Evolutionary conservation across 2,113 vertebrate genomes (phyloP), one percentile per base, ranked within the genome.

Genomic region (Sprattus sprattus): DNA sequence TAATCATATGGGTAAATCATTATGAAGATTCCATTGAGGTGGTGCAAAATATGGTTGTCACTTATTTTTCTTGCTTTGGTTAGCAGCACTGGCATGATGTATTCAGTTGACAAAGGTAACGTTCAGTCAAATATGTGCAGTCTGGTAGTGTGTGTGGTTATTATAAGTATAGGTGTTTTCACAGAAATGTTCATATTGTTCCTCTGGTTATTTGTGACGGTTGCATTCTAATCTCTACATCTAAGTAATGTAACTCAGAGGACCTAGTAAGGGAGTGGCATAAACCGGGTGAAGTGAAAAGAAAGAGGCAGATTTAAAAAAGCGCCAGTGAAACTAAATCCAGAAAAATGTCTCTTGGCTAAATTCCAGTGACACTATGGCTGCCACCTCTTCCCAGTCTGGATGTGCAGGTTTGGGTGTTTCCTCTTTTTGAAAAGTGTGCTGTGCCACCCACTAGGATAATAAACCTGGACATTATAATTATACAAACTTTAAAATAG

Each of bases 271-370:
- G 10, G 49, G 86, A 85, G 85, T 71, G 82, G 82, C 78, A 90
- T 81, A 75, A 87, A 88, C 85, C 87, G 64, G 22, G 54, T 54
- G 52, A 18, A 84, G 39, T 86, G 87, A 87, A 78, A 50, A 89
- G 88, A 91, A 90, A 89, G 89, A 91, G 83, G 2, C 44, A 0
- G 16, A 16, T 15, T 15, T 54, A 47, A 25, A 64, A 15, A 60
- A 44, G 25, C 54, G 2, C 81, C 89, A 84, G 85, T 93, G 94
- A 94, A 95, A 95, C 91, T 3, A 84, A 95, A 94, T 93, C 93
- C 93, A 91, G 90, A 93, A 94, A 95, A 94, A 95, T 95, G 92
- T 91, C 85, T 91, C 85, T 93, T 95, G 95, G 93, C 91, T 84
- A 0, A 80, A 46, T 87, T 93, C 93, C 94, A 93, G 87, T 71